A percentile compares a stretch with the other conserved stretches of the same genome.
These are phyloP conservation scores for Anolis apletophallus DNA, from an alignment of 2,797 vertebrate genomes.

Conservation along the genomic window DNA sequence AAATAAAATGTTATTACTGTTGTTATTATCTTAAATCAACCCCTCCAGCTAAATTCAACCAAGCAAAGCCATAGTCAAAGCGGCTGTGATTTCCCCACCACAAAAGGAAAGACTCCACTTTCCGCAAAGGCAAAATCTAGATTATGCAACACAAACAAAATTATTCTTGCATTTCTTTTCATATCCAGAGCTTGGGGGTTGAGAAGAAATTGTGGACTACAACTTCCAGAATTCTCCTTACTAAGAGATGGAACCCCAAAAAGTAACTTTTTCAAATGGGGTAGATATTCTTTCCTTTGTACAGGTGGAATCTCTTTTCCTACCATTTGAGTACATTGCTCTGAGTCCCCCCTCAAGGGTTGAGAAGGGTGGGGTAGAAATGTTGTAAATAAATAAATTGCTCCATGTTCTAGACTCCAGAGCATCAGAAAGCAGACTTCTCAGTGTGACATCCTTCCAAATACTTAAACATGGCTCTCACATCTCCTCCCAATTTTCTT, in stretches of 20 bases:
- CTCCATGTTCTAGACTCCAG: too few relatives aligned
- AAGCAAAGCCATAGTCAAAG: conserved; percentile 29
- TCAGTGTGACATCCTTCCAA: too few relatives aligned
- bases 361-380: too few relatives aligned
- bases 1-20: conserved; percentile 47
- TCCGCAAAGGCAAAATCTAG: not conserved
- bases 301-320: too few relatives aligned
- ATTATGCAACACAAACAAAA: conserved; percentile 13
- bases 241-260: not conserved
- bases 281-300: not conserved
- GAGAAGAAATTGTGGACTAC: not conserved
- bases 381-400: too few relatives aligned
- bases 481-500: too few relatives aligned
- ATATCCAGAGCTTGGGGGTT: not conserved
- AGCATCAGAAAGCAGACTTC: too few relatives aligned
- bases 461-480: too few relatives aligned
- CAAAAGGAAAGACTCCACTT: not conserved
- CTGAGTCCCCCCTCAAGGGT: too few relatives aligned
- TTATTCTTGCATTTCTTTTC: not conserved
- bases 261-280: not conserved
- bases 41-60: conserved; percentile 33
- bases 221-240: not conserved
- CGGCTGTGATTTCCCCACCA: not conserved
- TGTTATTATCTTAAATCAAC: conserved; percentile 46
- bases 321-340: too few relatives aligned